Evolutionary conservation across 2,113 vertebrate genomes (phyloP).

Genomic region (Noturus placidus): DNA sequence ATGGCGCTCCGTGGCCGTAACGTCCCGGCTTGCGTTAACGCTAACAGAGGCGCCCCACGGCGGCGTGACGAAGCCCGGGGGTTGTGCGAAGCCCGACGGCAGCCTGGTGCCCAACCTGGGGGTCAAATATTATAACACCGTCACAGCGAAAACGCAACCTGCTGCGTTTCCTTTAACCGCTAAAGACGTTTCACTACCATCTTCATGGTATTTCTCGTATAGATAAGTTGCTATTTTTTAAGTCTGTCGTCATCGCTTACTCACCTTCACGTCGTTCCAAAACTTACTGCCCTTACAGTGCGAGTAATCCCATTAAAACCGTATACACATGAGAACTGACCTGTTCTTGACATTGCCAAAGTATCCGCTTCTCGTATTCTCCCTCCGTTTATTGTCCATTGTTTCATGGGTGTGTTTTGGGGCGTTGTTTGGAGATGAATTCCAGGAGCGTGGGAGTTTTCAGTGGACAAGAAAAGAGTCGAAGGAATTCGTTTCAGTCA

Average conservation of each 20-base stretch:
- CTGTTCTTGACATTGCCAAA: conserved; percentile 76
- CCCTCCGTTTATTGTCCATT: conserved; percentile 65
- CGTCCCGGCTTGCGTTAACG: conserved; percentile 37
- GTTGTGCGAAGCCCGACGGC: conserved; percentile 65
- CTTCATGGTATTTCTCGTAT: no score
- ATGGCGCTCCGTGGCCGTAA: conserved; percentile 51
- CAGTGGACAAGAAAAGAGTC: background rate
- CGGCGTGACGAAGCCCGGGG: conserved; percentile 64
- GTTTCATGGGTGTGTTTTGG: background rate
- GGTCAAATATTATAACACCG: background rate
- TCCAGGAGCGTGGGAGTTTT: background rate
- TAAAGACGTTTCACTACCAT: background rate
- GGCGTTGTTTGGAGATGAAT: conserved; percentile 1
- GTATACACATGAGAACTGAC: conserved; percentile 51
- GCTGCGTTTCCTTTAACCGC: background rate
- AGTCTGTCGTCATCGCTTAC: no score
- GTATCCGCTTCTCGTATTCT: conserved; percentile 69
- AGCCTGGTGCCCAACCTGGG: conserved; percentile 72
- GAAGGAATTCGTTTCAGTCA: background rate
- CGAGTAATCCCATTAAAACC: background rate
- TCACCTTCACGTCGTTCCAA: no score
- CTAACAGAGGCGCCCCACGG: conserved; percentile 58
- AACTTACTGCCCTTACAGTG: background rate
- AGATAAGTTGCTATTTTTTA: background rate
- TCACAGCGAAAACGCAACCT: background rate